Base-by-base conservation (phyloP, 2,888 invertebrate genomes). In the Stenurella melanura region DNA sequence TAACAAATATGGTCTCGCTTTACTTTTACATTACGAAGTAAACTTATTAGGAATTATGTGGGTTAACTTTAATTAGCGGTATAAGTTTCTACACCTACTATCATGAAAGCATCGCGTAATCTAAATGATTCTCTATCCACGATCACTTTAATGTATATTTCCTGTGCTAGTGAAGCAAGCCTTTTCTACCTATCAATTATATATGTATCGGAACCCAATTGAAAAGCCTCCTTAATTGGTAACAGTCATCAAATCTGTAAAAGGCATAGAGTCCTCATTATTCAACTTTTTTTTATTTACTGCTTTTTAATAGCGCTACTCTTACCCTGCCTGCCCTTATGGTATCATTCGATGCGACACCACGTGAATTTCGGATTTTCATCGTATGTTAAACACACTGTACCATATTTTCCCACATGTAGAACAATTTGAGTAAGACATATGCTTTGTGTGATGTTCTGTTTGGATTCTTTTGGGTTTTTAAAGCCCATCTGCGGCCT, bases 401-500 rank as follows among this genome's bases (percentile, higher is more conserved):
- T 61, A 50, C 71, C 30, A 56, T 71, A 75, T 72, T 77, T 78
- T 80, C 73, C 75, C 73, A 75, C 80, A 76, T 69, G 61, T 66
- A 75, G 74, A 77, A 78, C 73, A 71, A 68, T 68, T 74, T 72
- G 68, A 61, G 54, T 61, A 38, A 75, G 72, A 73, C 80, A 80
- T 42, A 77, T 78, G 80, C 75, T 73, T 38, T 54, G 58, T 78
- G 73, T 21, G 76, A 69, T 74, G 77, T 54, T 79, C 76, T 81
- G 81, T 83, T 83, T 82, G 79, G 80, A 78, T 79, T 78, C 80
- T 82, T 82, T 80, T 73, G 74, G 78, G 76, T 77, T 82, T 83
- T 85, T 81, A 75, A 78, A 74, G 76, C 77, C 84, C 85, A 83
- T 82, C 75, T 83, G 83, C 77, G 78, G 71, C 76, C 73, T 78